Evolutionary conservation across 2,113 vertebrate genomes (phyloP).

Genomic region (Otus sunia): DNA sequence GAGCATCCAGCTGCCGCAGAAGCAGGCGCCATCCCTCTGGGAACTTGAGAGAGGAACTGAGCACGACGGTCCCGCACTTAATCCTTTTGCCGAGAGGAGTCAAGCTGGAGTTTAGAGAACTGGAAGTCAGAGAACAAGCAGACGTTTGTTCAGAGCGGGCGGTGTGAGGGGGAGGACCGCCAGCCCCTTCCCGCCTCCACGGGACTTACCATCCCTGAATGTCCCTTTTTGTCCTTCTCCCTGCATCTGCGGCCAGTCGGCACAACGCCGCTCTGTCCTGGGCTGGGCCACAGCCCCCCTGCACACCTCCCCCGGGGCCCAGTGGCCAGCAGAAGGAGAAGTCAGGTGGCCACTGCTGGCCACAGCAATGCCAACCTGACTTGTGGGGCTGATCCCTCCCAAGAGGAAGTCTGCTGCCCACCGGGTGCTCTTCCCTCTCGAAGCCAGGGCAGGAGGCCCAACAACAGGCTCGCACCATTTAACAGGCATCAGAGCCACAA

Average conservation of each 20-base stretch:
- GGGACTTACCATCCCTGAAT: slow-evolving; percentile 34
- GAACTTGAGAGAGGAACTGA: background rate
- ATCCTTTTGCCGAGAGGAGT: background rate
- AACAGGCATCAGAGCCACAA: background rate
- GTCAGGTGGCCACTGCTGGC: background rate
- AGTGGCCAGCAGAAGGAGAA: background rate
- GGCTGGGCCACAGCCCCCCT: rapidly evolving
- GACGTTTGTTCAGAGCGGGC: background rate
- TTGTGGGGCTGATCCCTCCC: background rate
- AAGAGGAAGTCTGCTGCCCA: background rate
- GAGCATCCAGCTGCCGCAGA: background rate
- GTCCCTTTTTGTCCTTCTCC: slow-evolving; percentile 50
- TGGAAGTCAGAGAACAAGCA: slow-evolving; percentile 53
- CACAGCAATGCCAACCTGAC: rapidly evolving
- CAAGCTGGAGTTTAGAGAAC: slow-evolving; percentile 18
- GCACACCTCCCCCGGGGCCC: rapidly evolving
- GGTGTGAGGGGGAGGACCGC: background rate
- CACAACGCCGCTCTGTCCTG: background rate
- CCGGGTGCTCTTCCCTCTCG: background rate
- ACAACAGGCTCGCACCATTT: rapidly evolving
- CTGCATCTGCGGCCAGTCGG: background rate
- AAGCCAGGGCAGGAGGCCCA: background rate
- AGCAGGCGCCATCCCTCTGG: background rate
- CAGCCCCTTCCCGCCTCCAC: background rate
- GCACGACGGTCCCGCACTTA: background rate